phyloP scores from a whole-genome alignment of 2,113 vertebrate species.

The Sinosuthora webbiana region DNA sequence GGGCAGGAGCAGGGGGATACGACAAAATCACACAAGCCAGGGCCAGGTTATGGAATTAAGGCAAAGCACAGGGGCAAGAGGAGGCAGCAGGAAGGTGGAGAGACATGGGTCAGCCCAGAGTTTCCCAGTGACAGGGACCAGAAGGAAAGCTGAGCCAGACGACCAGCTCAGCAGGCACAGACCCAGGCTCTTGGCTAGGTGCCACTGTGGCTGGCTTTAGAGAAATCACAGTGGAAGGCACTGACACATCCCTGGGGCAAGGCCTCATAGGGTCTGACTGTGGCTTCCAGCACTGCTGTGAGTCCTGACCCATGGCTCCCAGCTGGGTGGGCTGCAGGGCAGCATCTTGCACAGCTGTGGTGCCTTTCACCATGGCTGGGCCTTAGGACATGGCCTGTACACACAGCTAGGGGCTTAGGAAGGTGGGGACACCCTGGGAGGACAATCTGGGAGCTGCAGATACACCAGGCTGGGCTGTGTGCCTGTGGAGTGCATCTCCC shows the following conservation, averaged over 20 bases:
- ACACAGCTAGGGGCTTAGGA: fast-evolving
- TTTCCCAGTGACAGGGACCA: fast-evolving
- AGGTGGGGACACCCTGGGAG: fast-evolving
- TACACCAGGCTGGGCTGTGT: not conserved
- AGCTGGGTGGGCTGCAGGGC: fast-evolving
- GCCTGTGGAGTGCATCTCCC: fast-evolving
- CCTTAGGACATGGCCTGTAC: fast-evolving
- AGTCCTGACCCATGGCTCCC: too few relatives aligned
- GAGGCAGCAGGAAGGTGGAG: not conserved
- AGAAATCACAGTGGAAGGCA: fast-evolving
- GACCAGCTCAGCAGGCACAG: not conserved
- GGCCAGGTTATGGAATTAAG: not conserved
- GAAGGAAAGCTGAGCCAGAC: not conserved
- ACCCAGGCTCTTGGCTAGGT: fast-evolving
- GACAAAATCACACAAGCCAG: not conserved
- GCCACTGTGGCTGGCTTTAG: fast-evolving
- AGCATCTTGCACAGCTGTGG: not conserved
- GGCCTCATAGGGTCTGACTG: fast-evolving
- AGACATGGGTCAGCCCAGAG: not conserved
- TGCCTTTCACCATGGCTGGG: fast-evolving
- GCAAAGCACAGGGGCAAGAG: not conserved
- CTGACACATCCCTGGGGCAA: fast-evolving
- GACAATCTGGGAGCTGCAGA: fast-evolving
- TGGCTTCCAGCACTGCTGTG: not conserved
- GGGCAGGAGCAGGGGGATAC: not conserved